Evolutionary conservation across 92 coral and sea anemone genomes (phyloP).

Genomic region (Phenganax stokvisi): DNA sequence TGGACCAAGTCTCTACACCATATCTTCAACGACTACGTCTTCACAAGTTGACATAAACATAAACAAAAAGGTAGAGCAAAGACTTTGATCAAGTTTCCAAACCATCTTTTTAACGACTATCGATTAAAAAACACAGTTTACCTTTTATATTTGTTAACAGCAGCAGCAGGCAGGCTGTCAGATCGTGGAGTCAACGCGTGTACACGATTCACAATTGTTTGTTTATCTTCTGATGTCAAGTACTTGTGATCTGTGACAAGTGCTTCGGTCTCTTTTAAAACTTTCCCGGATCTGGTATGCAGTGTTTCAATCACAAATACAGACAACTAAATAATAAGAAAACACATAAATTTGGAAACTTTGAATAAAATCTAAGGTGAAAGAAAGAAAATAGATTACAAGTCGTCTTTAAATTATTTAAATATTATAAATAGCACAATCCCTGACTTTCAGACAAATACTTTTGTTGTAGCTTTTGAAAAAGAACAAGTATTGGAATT

Average conservation of each 20-base stretch:
- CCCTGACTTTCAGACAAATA: too few species aligned
- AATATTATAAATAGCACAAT: too few species aligned
- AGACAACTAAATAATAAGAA: conserved; percentile 2
- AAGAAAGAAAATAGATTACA: too few species aligned
- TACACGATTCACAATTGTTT: conserved; percentile 6
- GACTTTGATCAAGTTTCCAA: too few species aligned
- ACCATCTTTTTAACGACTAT: too few species aligned
- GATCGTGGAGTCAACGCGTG: conserved; percentile 10
- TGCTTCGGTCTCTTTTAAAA: conserved; percentile 25
- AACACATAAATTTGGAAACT: neutral
- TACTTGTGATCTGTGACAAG: conserved; percentile 1
- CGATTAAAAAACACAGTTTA: neutral
- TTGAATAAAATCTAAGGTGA: neutral
- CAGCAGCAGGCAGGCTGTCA: conserved; percentile 27
- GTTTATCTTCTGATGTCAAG: conserved; percentile 11
- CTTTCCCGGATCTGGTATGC: conserved; percentile 24
- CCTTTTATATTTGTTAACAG: conserved; percentile 29
- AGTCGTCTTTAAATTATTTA: too few species aligned
- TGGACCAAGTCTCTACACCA: too few species aligned
- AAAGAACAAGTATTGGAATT: too few species aligned
- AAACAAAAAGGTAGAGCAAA: too few species aligned
- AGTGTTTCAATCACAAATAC: conserved; percentile 31
- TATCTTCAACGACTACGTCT: too few species aligned
- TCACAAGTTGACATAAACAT: too few species aligned
- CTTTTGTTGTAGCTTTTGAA: too few species aligned